These are phyloP conservation scores for Cephalopterus ornatus DNA, from an alignment of 2,113 vertebrate genomes.

Conservation along the genomic window DNA sequence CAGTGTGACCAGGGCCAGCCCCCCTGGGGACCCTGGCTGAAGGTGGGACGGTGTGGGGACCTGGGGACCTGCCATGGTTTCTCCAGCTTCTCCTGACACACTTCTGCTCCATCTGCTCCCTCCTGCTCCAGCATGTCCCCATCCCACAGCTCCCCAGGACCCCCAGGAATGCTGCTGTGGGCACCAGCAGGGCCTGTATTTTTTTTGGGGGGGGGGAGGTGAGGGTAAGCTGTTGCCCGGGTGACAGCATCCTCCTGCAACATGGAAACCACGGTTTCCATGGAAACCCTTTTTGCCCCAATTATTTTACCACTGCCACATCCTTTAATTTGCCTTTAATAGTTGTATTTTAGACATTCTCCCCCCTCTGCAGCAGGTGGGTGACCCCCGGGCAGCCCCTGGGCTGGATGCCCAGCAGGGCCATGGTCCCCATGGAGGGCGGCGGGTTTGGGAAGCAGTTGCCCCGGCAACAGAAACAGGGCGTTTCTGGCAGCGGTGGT, in stretches of 20 bases:
- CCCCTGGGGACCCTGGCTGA: not conserved
- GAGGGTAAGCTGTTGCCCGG: conserved; percentile 68
- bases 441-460: conserved; percentile 82
- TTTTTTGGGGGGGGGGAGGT: not conserved
- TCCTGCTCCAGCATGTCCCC: rapidly evolving
- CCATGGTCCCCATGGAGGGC: not conserved
- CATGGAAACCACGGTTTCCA: conserved; percentile 74
- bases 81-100: not conserved
- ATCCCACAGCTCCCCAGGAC: not conserved
- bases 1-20: conserved; percentile 15
- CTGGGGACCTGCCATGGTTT: conserved; percentile 23
- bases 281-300: conserved; percentile 78
- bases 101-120: conserved; percentile 8
- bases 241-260: conserved; percentile 72
- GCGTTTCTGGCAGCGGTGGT: conserved; percentile 82
- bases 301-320: conserved; percentile 54
- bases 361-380: not conserved
- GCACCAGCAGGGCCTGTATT: conserved; percentile 69
- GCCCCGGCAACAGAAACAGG: conserved; percentile 83
- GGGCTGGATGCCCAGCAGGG: not conserved
- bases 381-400: conserved; percentile 7
- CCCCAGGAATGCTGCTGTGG: not conserved
- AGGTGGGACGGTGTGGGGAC: not conserved
- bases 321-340: conserved; percentile 24
- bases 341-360: not conserved